A percentile compares a stretch with the other conserved stretches of the same genome.
These are phyloP conservation scores for Orthonyx spaldingii DNA, from an alignment of 2,113 vertebrate genomes.

Conservation along the genomic window DNA sequence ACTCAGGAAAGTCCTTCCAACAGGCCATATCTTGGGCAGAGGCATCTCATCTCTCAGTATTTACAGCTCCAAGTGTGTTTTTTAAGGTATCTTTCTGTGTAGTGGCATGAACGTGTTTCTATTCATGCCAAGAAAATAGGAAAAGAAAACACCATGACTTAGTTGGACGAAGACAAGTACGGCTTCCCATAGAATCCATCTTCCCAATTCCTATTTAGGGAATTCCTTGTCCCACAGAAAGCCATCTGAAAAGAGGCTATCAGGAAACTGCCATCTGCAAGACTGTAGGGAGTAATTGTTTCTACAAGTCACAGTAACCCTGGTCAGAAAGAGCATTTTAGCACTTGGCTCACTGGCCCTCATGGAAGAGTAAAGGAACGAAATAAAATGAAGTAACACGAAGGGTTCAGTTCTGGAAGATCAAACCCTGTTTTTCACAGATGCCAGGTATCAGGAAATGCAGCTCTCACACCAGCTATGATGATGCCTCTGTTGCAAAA, in stretches of 20 bases:
- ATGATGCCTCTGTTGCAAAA: neutral
- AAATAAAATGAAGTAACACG: neutral
- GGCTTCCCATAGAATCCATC: neutral
- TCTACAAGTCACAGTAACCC: neutral
- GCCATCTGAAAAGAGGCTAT: neutral
- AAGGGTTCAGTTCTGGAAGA: neutral
- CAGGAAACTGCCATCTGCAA: neutral
- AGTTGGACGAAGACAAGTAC: neutral
- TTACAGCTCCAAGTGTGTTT: neutral
- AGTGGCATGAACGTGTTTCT: neutral
- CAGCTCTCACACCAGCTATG: neutral
- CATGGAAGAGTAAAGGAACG: neutral
- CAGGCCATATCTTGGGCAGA: neutral
- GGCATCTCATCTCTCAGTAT: neutral
- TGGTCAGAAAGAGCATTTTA: neutral
- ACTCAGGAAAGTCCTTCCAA: neutral
- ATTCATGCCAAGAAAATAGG: neutral
- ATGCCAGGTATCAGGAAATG: neutral
- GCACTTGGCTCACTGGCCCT: neutral
- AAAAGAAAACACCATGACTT: neutral
- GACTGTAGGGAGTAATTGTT: neutral
- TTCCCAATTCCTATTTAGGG: neutral
- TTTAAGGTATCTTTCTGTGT: neutral
- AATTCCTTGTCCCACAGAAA: neutral
- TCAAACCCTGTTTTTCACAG: neutral